phyloP scores from a whole-genome alignment of 2,113 vertebrate genomes.

The Dasyprocta punctata region DNA sequence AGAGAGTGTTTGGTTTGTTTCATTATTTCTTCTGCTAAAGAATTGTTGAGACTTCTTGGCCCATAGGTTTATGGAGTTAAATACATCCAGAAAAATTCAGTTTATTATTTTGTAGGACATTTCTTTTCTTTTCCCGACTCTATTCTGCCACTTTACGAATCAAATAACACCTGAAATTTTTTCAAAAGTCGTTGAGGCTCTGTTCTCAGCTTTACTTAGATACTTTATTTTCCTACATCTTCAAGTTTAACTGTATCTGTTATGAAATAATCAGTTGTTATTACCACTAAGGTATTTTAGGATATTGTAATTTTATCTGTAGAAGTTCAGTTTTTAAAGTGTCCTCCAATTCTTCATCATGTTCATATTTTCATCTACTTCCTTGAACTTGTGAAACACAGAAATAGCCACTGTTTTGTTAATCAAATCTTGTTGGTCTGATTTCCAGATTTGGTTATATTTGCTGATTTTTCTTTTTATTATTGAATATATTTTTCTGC shows the following conservation, averaged over 20 bases:
- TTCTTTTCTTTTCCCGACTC: background rate
- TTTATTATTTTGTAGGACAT: background rate
- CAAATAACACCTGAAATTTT: background rate
- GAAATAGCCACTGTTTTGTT: background rate
- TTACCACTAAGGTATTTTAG: background rate
- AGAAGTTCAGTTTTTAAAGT: background rate
- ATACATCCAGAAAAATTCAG: background rate
- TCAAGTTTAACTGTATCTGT: background rate
- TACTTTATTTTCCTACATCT: background rate
- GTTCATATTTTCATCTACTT: background rate
- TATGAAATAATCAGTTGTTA: background rate
- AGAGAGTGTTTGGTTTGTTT: no score
- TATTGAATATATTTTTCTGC: background rate
- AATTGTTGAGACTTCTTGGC: background rate
- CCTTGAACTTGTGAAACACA: background rate
- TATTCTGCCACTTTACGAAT: background rate
- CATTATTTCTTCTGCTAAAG: background rate
- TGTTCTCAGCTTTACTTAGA: background rate
- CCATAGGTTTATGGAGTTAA: background rate
- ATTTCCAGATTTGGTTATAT: background rate
- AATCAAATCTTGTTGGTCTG: background rate
- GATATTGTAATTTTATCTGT: background rate
- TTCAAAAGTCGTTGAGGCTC: background rate
- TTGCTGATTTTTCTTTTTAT: background rate
- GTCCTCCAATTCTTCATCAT: background rate